Percentiles rank a stretch among this genome's conserved stretches.
Evolutionary conservation across 2,888 invertebrate species (phyloP).

Genomic region (Pseudanteris insignis): DNA sequence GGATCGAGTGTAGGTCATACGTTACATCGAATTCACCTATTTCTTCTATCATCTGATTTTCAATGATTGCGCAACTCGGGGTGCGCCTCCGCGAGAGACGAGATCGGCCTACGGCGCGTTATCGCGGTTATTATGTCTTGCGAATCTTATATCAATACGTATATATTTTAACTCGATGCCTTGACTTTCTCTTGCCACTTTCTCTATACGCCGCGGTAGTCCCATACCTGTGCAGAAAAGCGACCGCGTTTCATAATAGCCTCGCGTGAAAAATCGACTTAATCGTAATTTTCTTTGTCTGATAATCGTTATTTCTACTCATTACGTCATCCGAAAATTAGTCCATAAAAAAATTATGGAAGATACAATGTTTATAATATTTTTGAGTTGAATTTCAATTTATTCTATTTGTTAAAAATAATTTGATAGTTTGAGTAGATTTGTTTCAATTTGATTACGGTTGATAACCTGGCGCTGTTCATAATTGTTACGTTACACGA

Average conservation of each 20-base stretch:
- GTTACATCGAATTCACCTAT: conserved; percentile 8
- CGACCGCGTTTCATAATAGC: conserved; percentile 32
- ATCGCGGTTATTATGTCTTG: conserved; percentile 34
- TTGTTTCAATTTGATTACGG: conserved; percentile 19
- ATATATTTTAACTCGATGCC: conserved; percentile 33
- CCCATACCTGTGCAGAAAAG: conserved; percentile 30
- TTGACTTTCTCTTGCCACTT: conserved; percentile 55
- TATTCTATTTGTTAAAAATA: too few relatives aligned
- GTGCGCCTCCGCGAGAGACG: conserved; percentile 23
- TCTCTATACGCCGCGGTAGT: conserved; percentile 47
- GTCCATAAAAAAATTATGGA: too few relatives aligned
- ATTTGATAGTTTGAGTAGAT: too few relatives aligned
- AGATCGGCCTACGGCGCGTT: conserved; percentile 19
- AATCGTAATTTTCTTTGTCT: conserved; percentile 20
- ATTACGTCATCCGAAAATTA: too few relatives aligned
- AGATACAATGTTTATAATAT: not conserved
- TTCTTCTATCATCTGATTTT: conserved; percentile 15
- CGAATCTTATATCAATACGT: conserved; percentile 43
- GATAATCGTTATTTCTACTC: too few relatives aligned
- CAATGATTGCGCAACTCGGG: conserved; percentile 8
- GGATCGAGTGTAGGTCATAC: conserved; percentile 26
- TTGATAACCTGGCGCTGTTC: conserved; percentile 26
- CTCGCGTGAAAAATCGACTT: conserved; percentile 22
- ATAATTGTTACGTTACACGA: conserved; percentile 31
- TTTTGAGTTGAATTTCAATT: too few relatives aligned